Conservation (phyloP, 2,113 vertebrate species). For the Tauraco erythrolophus region DNA sequence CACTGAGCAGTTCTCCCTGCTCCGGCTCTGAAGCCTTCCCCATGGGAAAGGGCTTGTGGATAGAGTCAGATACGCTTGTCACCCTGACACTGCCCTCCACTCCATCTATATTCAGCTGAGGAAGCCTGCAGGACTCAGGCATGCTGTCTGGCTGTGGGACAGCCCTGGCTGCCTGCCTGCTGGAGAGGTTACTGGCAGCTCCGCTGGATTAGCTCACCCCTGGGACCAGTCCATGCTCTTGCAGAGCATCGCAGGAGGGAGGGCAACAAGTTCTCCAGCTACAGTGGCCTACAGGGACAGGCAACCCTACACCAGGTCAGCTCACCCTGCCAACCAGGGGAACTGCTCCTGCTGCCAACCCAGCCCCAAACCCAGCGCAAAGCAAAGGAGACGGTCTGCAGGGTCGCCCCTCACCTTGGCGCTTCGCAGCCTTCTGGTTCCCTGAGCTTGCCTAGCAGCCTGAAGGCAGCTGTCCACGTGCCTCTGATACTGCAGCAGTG, state of each 20-base stretch:
- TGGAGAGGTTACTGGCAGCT: conserved; percentile 55
- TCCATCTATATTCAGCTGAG: not conserved
- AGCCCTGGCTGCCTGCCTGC: conserved; percentile 48
- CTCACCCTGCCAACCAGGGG: not conserved
- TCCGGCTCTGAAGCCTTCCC: not conserved
- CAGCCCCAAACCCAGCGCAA: not conserved
- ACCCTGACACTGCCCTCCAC: not conserved
- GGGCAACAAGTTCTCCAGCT: not conserved
- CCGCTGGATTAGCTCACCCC: conserved; percentile 52
- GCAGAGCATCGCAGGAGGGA: accelerated
- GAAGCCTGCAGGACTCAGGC: conserved; percentile 22
- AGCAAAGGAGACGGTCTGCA: conserved; percentile 10
- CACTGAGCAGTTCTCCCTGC: not conserved
- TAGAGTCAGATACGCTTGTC: not conserved
- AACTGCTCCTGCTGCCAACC: conserved; percentile 17
- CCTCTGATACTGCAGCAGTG: conserved; percentile 79
- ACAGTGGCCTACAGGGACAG: not conserved
- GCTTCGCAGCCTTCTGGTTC: conserved; percentile 53
- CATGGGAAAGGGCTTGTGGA: not conserved
- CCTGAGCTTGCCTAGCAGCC: conserved; percentile 61
- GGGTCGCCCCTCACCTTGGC: conserved; percentile 67
- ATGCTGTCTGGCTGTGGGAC: not conserved
- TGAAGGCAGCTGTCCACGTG: conserved; percentile 88
- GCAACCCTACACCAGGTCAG: not conserved
- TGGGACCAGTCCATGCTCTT: not conserved